Evolutionary conservation across 2,113 vertebrate species (phyloP), one percentile per base, ranked within the genome.

Genomic region (Hydrochoerus hydrochaeris): DNA sequence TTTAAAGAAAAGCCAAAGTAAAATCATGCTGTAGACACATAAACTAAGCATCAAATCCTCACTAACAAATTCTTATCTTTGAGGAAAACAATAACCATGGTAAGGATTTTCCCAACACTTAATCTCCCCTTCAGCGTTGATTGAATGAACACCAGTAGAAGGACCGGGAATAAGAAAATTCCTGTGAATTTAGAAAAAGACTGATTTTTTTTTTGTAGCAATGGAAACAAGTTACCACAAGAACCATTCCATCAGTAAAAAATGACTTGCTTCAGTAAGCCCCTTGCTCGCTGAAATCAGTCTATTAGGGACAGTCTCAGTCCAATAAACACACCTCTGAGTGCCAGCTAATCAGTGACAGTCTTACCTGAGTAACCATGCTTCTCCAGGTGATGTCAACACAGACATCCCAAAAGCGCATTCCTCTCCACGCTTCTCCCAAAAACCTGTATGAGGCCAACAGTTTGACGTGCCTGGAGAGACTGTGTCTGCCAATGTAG

Each of bases 191-290:
- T 44, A 52, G 49, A 35, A 63, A 81, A 93, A 62, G 14, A 85
- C 19, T 13, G 17, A 54, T 88, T 78, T 57, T 88, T 78, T 75
- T 78, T 78, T 78, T 78, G 32, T 77, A 80, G 11, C 16, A 57
- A 57, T 84, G 85, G 19, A 69, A 85, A 84, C 85, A 91, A 78
- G 28, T 58, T 78, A 12, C 71, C 65, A 35, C 1, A 88, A 88
- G 80, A 88, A 85, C 32, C 38, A 52, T 89, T 82, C 67, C 60
- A 3, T 44, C 0, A 3, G 89, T 92, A 67, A 80, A 73, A 62
- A 85, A 73, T 78, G 91, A 82, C 13, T 77, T 80, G 60, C 54
- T 12, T 71, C 35, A 83, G 78, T 52, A 85, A 96, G 44, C n/a
- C 2, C 54, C 30, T 82, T 2, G 2, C n/a, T 87, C 28, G 10